phyloP scores from a whole-genome alignment of 30 jellyfish, hydroid and myxozoan genomes.

The Aurelia sp. region DNA sequence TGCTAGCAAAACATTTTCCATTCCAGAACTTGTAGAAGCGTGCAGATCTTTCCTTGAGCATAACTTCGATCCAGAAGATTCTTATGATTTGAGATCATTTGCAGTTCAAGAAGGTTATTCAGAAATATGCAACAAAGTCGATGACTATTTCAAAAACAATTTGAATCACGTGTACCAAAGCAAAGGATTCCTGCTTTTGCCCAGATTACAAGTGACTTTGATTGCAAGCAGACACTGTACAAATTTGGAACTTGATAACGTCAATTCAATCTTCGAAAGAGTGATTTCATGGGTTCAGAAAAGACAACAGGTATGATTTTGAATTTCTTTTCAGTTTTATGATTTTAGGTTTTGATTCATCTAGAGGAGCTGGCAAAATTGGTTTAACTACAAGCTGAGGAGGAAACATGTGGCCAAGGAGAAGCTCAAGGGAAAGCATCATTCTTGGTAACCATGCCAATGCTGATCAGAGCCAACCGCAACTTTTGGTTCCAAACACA shows the following conservation, averaged over 20 bases:
- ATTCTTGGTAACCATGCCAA: too few species aligned
- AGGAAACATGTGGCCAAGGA: too few species aligned
- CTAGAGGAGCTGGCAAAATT: too few species aligned
- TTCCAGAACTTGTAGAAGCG: slow-evolving; percentile 61
- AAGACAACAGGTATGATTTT: slow-evolving; percentile 69
- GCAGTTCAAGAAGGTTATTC: slow-evolving; percentile 48
- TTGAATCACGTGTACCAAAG: slow-evolving; percentile 46
- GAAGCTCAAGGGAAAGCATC: too few species aligned
- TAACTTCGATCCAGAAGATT: slow-evolving; percentile 35
- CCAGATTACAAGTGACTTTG: slow-evolving; percentile 74
- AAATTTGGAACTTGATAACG: slow-evolving; percentile 45
- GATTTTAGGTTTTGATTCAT: too few species aligned
- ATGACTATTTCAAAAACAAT: slow-evolving; percentile 64
- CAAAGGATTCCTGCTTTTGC: slow-evolving; percentile 73
- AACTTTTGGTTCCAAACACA: too few species aligned
- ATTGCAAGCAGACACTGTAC: slow-evolving; percentile 63
- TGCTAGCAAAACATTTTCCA: slow-evolving; percentile 17
- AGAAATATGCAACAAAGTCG: slow-evolving; percentile 45
- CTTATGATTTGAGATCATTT: slow-evolving; percentile 61
- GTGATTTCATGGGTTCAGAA: slow-evolving; percentile 74
- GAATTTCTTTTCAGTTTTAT: not conserved
- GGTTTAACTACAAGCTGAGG: too few species aligned
- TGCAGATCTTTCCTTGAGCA: slow-evolving; percentile 53
- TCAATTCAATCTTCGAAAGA: slow-evolving; percentile 40
- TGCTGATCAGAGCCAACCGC: too few species aligned